Conservation (phyloP, 1,140 invertebrate genomes). For the Archegozetes longisetosus region DNA sequence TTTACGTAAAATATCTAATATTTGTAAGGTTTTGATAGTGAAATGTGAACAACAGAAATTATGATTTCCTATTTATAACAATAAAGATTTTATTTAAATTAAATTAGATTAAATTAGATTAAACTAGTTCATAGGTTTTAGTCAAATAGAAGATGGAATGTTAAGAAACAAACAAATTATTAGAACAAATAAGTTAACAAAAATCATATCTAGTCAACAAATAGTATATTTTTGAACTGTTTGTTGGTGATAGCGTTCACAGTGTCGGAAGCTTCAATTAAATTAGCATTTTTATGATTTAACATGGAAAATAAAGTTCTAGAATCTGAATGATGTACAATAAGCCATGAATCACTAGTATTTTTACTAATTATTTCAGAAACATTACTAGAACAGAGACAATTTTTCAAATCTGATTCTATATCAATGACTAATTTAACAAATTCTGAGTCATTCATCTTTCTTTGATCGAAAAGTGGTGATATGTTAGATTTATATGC, state of each 20-base stretch:
- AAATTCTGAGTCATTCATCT: slow-evolving; percentile 13
- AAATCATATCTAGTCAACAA: too few species aligned
- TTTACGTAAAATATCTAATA: too few species aligned
- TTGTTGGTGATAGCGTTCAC: slow-evolving; percentile 1
- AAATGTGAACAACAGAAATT: too few species aligned
- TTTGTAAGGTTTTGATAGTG: too few species aligned
- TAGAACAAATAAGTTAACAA: too few species aligned
- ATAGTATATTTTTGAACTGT: slow-evolving; percentile 15
- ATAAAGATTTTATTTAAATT: too few species aligned
- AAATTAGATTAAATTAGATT: too few species aligned
- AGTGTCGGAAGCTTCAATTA: slow-evolving; percentile 15
- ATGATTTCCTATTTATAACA: too few species aligned
- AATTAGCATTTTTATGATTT: slow-evolving; percentile 16
- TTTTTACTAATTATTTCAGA: slow-evolving; percentile 16
- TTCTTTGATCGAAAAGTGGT: slow-evolving; percentile 7
- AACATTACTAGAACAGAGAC: background rate
- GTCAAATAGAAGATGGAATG: too few species aligned
- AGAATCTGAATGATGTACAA: background rate
- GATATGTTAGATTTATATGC: slow-evolving; percentile 6
- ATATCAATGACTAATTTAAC: slow-evolving; percentile 13
- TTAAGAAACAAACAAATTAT: too few species aligned
- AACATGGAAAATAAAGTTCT: slow-evolving; percentile 12
- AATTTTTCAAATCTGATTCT: slow-evolving; percentile 8
- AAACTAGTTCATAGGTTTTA: too few species aligned
- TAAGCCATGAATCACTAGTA: slow-evolving; percentile 15